These are phyloP conservation scores for Craseonycteris thonglongyai DNA, from an alignment of 2,113 vertebrate species.

Conservation along the genomic window DNA sequence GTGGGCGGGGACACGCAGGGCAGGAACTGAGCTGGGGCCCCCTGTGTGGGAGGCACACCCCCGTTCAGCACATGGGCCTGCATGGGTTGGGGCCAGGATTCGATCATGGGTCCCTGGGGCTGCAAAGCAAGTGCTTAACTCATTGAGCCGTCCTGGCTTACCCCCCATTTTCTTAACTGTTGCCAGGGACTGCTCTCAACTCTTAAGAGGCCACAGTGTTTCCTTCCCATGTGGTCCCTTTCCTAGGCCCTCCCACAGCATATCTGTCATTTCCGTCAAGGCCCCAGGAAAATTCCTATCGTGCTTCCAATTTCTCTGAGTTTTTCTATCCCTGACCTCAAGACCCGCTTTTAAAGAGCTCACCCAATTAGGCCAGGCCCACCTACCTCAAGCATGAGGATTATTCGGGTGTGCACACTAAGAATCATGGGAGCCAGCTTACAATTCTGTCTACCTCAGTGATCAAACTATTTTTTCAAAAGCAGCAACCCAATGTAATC, in stretches of 20 bases:
- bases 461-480: neutral
- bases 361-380: neutral
- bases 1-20: too few species aligned
- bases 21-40: too few species aligned
- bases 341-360: neutral
- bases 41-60: too few species aligned
- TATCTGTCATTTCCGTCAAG: neutral
- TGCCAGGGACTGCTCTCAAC: neutral
- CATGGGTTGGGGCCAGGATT: too few species aligned
- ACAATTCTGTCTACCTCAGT: neutral
- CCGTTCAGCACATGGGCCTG: too few species aligned
- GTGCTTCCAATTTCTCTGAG: neutral
- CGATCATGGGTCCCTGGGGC: too few species aligned
- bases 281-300: neutral
- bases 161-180: too few species aligned
- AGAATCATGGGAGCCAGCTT: neutral
- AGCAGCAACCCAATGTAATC: neutral
- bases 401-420: rapidly evolving
- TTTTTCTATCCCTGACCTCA: neutral
- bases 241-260: neutral
- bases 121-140: too few species aligned
- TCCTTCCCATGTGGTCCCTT: neutral
- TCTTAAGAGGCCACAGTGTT: neutral
- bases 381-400: neutral
- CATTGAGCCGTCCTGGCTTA: too few species aligned